Conservation (phyloP, 2,888 invertebrate species). For the Eupeodes latifasciatus region DNA sequence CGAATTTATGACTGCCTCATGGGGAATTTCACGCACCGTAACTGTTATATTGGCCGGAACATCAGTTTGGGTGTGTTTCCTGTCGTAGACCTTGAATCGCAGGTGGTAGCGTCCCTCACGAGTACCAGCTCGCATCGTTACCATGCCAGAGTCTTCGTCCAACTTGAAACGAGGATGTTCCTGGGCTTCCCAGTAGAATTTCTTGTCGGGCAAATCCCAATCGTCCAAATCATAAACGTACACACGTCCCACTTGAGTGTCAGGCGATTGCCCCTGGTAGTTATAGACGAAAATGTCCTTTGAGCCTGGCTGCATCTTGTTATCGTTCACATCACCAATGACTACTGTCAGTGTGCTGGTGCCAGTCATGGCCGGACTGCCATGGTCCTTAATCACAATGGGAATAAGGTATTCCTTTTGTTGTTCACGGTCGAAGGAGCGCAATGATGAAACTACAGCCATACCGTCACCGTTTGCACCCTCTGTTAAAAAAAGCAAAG, state of each 20-base stretch:
- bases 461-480: constrained; percentile 99
- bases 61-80: constrained; percentile 97
- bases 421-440: constrained; percentile 97
- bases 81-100: constrained; percentile 94
- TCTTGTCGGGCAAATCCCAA: constrained; percentile 99
- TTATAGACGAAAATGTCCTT: constrained; percentile 99
- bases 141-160: constrained; percentile 96
- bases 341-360: constrained; percentile 98
- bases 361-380: constrained; percentile 97
- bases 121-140: constrained; percentile 97
- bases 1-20: constrained; percentile 97
- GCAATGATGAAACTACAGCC: constrained; percentile 97
- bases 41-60: constrained; percentile 98
- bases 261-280: constrained; percentile 95
- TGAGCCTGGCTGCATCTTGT: constrained; percentile 98
- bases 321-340: constrained; percentile 99
- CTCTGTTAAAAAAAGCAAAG: constrained; percentile 85
- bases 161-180: constrained; percentile 95
- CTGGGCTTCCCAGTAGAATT: constrained; percentile 96
- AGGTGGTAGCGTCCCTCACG: constrained; percentile 93
- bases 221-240: constrained; percentile 99
- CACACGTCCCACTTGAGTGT: constrained; percentile 96
- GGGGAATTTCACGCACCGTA: constrained; percentile 96
- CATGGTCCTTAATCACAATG: constrained; percentile 98
- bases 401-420: constrained; percentile 98